phyloP scores from a whole-genome alignment of 2,888 invertebrate genomes.

The Melieria omissa region DNA sequence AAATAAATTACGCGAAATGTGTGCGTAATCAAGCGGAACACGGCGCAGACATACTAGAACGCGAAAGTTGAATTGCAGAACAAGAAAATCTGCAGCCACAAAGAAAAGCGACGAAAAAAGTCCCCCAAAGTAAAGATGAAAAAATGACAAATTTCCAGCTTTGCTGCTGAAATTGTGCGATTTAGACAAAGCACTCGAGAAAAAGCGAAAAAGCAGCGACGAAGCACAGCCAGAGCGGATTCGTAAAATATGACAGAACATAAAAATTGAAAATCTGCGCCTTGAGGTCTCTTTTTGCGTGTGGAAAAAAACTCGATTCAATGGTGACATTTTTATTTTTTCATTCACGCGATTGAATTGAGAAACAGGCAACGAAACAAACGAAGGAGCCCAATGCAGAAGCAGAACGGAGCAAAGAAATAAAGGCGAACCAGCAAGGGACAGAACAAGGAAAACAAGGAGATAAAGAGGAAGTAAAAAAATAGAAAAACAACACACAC shows the following conservation, averaged over 20 bases:
- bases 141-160: slow-evolving; percentile 5
- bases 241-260: slow-evolving; percentile 18
- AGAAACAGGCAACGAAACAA: neutral
- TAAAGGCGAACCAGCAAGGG: slow-evolving; percentile 5
- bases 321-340: slow-evolving; percentile 9
- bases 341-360: slow-evolving; percentile 14
- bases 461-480: slow-evolving; percentile 10
- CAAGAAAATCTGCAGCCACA: neutral
- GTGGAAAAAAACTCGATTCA: slow-evolving; percentile 3
- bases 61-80: neutral
- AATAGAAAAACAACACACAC: slow-evolving; percentile 16
- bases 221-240: neutral
- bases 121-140: slow-evolving; percentile 3
- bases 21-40: slow-evolving; percentile 18
- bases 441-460: slow-evolving; percentile 1
- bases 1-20: slow-evolving; percentile 16
- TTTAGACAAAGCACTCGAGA: slow-evolving; percentile 19
- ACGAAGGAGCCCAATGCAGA: slow-evolving; percentile 8
- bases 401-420: neutral
- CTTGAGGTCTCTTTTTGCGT: slow-evolving; percentile 1
- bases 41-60: neutral
- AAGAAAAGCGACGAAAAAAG: slow-evolving; percentile 12
- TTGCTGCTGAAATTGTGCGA: slow-evolving; percentile 6
- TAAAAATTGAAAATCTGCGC: neutral
- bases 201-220: slow-evolving; percentile 1